phyloP scores from a whole-genome alignment of 2,797 vertebrate genomes.

The Hoplostethus atlanticus region DNA sequence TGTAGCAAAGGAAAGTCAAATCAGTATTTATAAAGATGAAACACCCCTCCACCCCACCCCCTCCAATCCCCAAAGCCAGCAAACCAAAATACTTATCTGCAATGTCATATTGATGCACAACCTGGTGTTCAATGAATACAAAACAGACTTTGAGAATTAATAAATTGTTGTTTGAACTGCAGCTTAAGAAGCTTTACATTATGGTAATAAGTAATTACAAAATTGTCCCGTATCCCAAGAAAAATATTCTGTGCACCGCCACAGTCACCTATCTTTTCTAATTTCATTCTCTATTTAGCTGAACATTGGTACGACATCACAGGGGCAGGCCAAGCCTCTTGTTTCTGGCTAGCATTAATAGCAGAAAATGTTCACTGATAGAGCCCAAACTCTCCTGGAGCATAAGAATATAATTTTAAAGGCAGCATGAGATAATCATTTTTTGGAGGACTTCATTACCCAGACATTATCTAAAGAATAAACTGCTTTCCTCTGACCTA shows the following conservation, averaged over 20 bases:
- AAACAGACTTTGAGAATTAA: slow-evolving; percentile 49
- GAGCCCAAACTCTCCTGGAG: not conserved
- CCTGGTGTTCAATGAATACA: slow-evolving; percentile 54
- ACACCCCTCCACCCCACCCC: slow-evolving; percentile 13
- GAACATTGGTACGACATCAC: too few species aligned
- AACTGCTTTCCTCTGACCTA: too few species aligned
- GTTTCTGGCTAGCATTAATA: slow-evolving; percentile 12
- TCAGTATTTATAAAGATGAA: slow-evolving; percentile 58
- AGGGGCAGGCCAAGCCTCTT: too few species aligned
- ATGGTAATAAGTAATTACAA: not conserved
- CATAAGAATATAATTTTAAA: slow-evolving; percentile 16
- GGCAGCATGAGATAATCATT: too few species aligned
- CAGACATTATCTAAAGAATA: too few species aligned
- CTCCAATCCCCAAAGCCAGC: slow-evolving; percentile 19
- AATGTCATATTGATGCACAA: slow-evolving; percentile 52
- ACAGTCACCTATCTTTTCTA: too few species aligned
- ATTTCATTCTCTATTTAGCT: too few species aligned
- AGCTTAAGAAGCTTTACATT: slow-evolving; percentile 55
- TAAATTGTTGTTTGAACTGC: slow-evolving; percentile 52
- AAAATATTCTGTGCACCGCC: too few species aligned
- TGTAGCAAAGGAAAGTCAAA: slow-evolving; percentile 52
- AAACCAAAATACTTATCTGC: slow-evolving; percentile 43
- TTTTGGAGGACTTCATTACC: too few species aligned
- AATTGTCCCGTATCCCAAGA: too few species aligned
- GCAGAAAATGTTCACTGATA: slow-evolving; percentile 17